A percentile compares a stretch with the other conserved stretches of the same genome.
These are phyloP conservation scores for Diglossa cyanea DNA, from an alignment of 2,797 vertebrate genomes.

Conservation along the genomic window DNA sequence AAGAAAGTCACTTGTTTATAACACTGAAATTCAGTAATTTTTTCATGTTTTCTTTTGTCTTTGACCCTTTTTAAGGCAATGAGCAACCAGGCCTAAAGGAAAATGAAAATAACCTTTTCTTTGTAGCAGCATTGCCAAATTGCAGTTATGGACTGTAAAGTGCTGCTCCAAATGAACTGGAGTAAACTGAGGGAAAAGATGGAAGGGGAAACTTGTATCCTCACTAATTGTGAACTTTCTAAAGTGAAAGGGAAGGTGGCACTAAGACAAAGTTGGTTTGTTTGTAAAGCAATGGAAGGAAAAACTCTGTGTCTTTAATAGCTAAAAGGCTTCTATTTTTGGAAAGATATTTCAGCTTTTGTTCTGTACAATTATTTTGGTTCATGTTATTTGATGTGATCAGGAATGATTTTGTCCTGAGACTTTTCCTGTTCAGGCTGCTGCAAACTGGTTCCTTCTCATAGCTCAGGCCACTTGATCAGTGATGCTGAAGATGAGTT, in stretches of 20 bases:
- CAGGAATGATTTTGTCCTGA: conserved; percentile 16
- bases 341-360: not conserved
- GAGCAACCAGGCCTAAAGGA: not conserved
- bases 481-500: conserved; percentile 22
- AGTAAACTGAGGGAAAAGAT: not conserved
- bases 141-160: not conserved
- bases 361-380: not conserved
- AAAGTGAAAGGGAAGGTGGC: not conserved
- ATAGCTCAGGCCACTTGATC: not conserved
- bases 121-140: not conserved
- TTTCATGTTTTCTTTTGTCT: not conserved
- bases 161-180: not conserved
- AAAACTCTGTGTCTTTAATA: not conserved
- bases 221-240: not conserved
- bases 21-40: not conserved
- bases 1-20: not conserved
- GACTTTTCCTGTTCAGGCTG: not conserved
- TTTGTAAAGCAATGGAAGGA: not conserved
- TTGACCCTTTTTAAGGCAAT: not conserved
- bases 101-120: not conserved
- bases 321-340: conserved; percentile 3
- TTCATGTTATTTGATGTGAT: conserved; percentile 10
- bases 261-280: not conserved
- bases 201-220: not conserved
- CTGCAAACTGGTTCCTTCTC: conserved; percentile 10